Conservation (phyloP, 2,797 vertebrate genomes). For the Sebastes hopkinsi region DNA sequence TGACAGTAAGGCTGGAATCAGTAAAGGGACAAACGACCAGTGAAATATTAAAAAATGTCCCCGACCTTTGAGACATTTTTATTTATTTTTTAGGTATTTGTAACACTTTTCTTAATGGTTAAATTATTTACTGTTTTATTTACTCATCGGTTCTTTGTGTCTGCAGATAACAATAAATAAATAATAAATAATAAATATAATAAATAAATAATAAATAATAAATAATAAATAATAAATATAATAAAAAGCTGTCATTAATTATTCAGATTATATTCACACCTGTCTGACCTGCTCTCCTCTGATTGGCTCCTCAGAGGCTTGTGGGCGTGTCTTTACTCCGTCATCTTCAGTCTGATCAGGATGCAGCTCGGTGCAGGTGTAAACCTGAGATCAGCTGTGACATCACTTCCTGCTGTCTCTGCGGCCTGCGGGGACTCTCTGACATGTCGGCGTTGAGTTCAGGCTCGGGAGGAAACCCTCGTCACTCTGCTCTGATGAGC, state of each 20-base stretch:
- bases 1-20: background rate
- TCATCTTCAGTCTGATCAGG: background rate
- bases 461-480: slow-evolving; percentile 40
- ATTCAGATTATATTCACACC: no score
- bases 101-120: no score
- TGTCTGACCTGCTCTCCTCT: no score
- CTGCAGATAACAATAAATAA: background rate
- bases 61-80: background rate
- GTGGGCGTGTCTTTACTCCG: background rate
- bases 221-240: no score
- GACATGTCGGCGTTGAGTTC: slow-evolving; percentile 5
- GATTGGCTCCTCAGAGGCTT: no score
- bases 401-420: slow-evolving; percentile 28
- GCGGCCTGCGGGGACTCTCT: background rate
- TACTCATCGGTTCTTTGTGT: background rate
- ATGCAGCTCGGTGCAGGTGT: background rate
- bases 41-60: background rate
- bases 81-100: background rate
- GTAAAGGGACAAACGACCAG: background rate
- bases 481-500: slow-evolving; percentile 68
- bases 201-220: background rate
- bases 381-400: background rate
- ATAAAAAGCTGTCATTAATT: background rate
- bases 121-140: background rate
- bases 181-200: background rate